These are phyloP conservation scores for Melanotaenia trifasciata DNA, from an alignment of 2,797 vertebrate species.

Conservation along the genomic window DNA sequence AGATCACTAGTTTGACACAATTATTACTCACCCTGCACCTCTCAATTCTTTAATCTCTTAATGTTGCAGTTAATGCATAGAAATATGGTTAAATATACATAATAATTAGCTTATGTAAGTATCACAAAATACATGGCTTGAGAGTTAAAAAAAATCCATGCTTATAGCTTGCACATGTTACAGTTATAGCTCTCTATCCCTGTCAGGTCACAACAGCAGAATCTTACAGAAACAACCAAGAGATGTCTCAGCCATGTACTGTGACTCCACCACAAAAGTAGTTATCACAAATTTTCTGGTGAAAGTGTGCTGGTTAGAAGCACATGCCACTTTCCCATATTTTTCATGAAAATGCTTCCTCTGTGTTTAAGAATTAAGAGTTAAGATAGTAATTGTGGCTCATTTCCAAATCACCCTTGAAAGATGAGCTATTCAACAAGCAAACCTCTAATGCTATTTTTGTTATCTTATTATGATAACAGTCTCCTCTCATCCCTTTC, in stretches of 20 bases:
- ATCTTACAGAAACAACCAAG: no score
- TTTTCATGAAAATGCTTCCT: background rate
- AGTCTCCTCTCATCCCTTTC: background rate
- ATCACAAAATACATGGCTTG: background rate
- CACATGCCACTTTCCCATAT: background rate
- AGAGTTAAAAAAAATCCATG: background rate
- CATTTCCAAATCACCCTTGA: background rate
- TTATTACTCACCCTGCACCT: background rate
- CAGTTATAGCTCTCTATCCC: no score
- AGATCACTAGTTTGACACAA: background rate
- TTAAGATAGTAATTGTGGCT: background rate
- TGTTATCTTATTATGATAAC: slow-evolving; percentile 17
- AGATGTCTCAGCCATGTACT: no score
- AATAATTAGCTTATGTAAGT: background rate
- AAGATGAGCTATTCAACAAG: background rate
- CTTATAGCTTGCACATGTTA: background rate
- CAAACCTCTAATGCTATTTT: background rate
- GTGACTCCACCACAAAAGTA: no score
- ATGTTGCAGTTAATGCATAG: background rate
- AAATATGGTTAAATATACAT: background rate
- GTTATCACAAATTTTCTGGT: no score
- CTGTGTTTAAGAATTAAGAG: background rate
- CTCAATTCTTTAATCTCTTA: background rate
- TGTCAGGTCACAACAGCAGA: no score
- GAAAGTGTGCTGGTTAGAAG: no score